Evolutionary conservation across 2,888 invertebrate species (phyloP).

Genomic region (Microctonus brassicae): DNA sequence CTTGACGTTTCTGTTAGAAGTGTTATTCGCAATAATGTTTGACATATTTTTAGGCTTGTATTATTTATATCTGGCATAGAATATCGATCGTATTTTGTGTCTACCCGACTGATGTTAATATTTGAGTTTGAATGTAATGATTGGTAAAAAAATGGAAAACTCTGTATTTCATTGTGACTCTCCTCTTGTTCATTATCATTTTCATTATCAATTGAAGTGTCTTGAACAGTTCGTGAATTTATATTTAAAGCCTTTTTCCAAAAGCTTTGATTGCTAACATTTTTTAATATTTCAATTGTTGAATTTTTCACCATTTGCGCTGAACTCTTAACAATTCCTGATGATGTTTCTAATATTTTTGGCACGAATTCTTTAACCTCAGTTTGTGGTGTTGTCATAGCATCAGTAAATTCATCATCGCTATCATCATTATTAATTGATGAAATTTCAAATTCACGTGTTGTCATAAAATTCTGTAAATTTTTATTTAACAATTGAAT

Average conservation of each 20-base stretch:
- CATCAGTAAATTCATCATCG: constrained; percentile 74
- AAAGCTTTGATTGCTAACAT: constrained; percentile 64
- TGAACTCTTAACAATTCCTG: constrained; percentile 71
- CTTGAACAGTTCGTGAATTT: constrained; percentile 44
- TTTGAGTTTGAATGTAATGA: constrained; percentile 59
- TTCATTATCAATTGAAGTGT: constrained; percentile 42
- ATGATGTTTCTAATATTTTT: constrained; percentile 63
- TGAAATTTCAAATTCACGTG: constrained; percentile 46
- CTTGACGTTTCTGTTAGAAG: constrained; percentile 66
- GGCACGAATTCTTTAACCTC: constrained; percentile 63
- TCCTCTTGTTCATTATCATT: constrained; percentile 44
- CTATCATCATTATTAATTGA: constrained; percentile 69
- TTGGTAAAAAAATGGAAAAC: constrained; percentile 68
- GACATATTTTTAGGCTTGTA: constrained; percentile 64
- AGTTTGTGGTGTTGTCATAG: constrained; percentile 70
- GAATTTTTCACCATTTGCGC: constrained; percentile 66
- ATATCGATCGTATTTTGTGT: constrained; percentile 65
- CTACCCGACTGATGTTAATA: constrained; percentile 60
- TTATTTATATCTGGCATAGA: constrained; percentile 61
- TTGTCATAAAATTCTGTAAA: constrained; percentile 58
- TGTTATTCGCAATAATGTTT: constrained; percentile 65
- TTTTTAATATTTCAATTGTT: constrained; percentile 66
- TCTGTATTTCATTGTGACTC: constrained; percentile 52
- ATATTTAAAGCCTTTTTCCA: constrained; percentile 67
- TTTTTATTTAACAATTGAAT: constrained; percentile 62